Evolutionary conservation across 2,888 invertebrate genomes (phyloP).

Genomic region (Drosophila lacicola): DNA sequence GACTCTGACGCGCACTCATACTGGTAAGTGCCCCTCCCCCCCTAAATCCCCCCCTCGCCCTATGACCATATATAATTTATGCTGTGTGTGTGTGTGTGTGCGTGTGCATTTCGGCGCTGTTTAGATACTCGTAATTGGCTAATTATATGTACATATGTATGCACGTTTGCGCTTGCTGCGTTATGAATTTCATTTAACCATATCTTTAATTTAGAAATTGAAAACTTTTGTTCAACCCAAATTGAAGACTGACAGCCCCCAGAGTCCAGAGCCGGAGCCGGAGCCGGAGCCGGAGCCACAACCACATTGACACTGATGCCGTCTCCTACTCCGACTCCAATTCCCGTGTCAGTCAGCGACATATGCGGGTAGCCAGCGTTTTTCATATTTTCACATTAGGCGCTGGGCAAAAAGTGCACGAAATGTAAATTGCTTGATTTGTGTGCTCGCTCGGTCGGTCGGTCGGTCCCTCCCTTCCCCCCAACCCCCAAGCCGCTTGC

Average conservation of each 20-base stretch:
- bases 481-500: too few relatives aligned
- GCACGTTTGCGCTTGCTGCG: constrained; percentile 26
- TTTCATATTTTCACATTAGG: constrained; percentile 41
- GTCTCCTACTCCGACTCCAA: not conserved
- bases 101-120: constrained; percentile 24
- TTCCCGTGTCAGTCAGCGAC: constrained; percentile 10
- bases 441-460: constrained; percentile 43
- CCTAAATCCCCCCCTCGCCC: too few relatives aligned
- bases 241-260: constrained; percentile 42
- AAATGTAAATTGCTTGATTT: constrained; percentile 76
- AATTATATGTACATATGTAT: constrained; percentile 63
- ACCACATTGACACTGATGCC: not conserved
- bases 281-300: too few relatives aligned
- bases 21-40: constrained; percentile 24
- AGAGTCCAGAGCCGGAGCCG: constrained; percentile 4
- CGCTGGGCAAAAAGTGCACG: constrained; percentile 51
- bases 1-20: constrained; percentile 3
- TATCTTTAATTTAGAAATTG: constrained; percentile 79
- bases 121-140: constrained; percentile 68
- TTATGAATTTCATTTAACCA: constrained; percentile 71
- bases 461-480: constrained; percentile 4
- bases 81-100: not conserved
- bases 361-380: constrained; percentile 55
- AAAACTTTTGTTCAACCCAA: constrained; percentile 58
- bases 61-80: constrained; percentile 24